Base-by-base conservation (phyloP, 92 coral and sea anemone genomes). In the Parazoanthus swiftii region DNA sequence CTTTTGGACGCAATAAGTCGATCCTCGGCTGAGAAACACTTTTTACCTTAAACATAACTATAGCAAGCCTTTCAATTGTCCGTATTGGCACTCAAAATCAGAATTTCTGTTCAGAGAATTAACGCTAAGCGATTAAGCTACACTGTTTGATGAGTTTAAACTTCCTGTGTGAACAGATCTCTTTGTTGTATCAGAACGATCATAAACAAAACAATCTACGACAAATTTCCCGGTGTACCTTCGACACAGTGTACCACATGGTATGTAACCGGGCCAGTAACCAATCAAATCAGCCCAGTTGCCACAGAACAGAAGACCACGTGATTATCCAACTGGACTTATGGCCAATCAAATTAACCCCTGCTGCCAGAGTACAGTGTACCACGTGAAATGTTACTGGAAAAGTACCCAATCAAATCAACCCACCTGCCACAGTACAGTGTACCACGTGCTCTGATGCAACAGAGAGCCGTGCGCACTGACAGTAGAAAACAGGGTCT, bases 371-470 rank as follows among this genome's bases (percentile, higher is more conserved):
- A 97, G 92, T n/a, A 95, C 96, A 4, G 95, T 93, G 84, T 93
- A 95, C 94, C 98, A 95, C 86, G 95, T 93, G 91, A 78, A 29
- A 54, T 54, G 59, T 54, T 11, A 54, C 59, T 54, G 9, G 3
- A 54, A 11, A 13, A 54, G 59, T 54, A 54, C 9, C 59, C 20
- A 63, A 54, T 44, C 68, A 33, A 51, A 66, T 44, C 13, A 48
- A 54, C 85, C 26, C 86, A 96, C 98, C 96, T 94, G 97, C 99
- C 99, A 97, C 0, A 97, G 94, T 9, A 95, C 99, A 8, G 99
- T 97, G 82, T 97, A 97, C 99, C 99, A 97, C 86, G 99, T 97
- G 89, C 88, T 90, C 72, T 91, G 94, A 74, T 97, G 94, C 84
- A 97, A 86, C 70, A 97, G 72, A 23, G 98, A 95, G 8, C 98